phyloP scores from a whole-genome alignment of 2,888 invertebrate genomes.

The Troglohyphantes excavatus region DNA sequence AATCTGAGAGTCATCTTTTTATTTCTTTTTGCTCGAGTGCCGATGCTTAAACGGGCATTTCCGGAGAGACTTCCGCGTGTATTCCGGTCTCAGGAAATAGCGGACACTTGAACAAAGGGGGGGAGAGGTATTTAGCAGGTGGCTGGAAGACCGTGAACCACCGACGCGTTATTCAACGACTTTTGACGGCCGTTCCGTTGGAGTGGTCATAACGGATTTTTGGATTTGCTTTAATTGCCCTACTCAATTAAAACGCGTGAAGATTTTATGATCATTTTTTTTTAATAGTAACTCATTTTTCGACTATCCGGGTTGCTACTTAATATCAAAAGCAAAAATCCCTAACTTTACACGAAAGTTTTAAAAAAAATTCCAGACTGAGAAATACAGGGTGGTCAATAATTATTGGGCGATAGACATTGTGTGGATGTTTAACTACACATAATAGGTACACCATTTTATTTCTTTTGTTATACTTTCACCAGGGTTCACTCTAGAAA shows the following conservation, averaged over 20 bases:
- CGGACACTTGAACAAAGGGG: constrained; percentile 10
- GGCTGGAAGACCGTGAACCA: constrained; percentile 1
- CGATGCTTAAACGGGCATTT: constrained; percentile 41
- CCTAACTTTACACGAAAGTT: no score
- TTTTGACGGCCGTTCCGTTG: background rate
- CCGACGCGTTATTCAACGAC: background rate
- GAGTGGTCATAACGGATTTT: background rate
- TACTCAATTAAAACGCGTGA: background rate
- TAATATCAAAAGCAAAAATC: no score
- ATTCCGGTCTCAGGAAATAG: constrained; percentile 66
- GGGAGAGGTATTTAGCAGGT: background rate
- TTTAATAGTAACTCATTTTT: no score
- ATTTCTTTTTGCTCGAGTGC: constrained; percentile 10
- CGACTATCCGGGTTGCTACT: no score
- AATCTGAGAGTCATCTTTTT: background rate
- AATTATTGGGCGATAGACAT: no score
- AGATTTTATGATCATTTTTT: background rate
- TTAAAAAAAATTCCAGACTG: no score
- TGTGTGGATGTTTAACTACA: no score
- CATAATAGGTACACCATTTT: no score
- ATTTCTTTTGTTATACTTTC: no score
- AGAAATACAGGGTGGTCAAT: no score
- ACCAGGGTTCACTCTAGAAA: no score
- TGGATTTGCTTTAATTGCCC: background rate
- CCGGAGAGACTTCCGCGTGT: constrained; percentile 53